phyloP scores from a whole-genome alignment of 2,113 vertebrate genomes.

The Camelus dromedarius region DNA sequence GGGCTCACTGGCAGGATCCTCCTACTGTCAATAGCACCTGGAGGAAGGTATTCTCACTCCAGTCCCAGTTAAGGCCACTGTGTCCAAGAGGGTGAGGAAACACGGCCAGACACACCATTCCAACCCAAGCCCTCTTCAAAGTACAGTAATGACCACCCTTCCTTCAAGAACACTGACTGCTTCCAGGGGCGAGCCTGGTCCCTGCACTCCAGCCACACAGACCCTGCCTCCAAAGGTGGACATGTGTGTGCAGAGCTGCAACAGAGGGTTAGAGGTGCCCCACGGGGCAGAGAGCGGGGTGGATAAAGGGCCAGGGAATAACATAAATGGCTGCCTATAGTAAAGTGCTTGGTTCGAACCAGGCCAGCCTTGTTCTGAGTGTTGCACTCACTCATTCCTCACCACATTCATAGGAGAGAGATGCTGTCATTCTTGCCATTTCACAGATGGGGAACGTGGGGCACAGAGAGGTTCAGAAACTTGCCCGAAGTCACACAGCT shows the following conservation, averaged over 20 bases:
- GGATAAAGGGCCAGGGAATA: fast-evolving
- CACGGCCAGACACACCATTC: fast-evolving
- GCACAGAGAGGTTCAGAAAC: conserved; percentile 1
- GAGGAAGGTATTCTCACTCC: not conserved
- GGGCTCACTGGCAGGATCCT: not conserved
- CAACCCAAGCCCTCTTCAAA: not conserved
- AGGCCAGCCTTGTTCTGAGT: not conserved
- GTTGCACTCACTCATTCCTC: not conserved
- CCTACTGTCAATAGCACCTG: not conserved
- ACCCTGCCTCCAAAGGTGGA: not conserved
- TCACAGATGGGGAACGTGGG: not conserved
- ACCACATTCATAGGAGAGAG: fast-evolving
- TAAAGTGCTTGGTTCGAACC: fast-evolving
- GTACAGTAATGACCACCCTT: not conserved
- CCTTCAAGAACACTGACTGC: fast-evolving
- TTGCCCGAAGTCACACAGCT: not conserved
- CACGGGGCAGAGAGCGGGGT: fast-evolving
- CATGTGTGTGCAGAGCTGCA: fast-evolving
- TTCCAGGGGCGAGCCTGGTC: not conserved
- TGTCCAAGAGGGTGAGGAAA: fast-evolving
- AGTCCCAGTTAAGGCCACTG: fast-evolving
- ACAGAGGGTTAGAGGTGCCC: not conserved
- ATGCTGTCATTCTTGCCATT: not conserved
- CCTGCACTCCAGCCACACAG: not conserved
- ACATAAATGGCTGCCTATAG: fast-evolving